Evolutionary conservation across 2,797 vertebrate species (phyloP).

Genomic region (Sitta carolinensis): DNA sequence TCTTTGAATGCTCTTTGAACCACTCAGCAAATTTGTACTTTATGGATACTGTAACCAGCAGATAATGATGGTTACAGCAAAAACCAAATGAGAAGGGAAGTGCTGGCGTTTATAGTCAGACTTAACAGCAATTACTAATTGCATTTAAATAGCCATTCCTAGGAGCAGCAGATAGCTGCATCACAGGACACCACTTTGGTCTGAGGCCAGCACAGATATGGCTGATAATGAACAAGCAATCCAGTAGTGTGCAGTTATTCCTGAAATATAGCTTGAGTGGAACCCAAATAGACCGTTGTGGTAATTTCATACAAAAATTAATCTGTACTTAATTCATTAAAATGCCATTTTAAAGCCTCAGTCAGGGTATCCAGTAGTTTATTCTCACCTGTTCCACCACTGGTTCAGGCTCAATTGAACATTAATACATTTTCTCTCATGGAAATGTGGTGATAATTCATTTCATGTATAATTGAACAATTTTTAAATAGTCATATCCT

Average conservation of each 20-base stretch:
- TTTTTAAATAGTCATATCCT: conserved; percentile 54
- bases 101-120: neutral
- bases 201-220: neutral
- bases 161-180: neutral
- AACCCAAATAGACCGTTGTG: conserved; percentile 47
- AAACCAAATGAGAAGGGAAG: neutral
- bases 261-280: conserved; percentile 58
- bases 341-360: conserved; percentile 54
- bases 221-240: conserved; percentile 17
- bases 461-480: conserved; percentile 67
- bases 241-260: neutral
- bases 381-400: conserved; percentile 70
- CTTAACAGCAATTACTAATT: conserved; percentile 59
- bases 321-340: conserved; percentile 71
- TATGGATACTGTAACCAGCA: neutral
- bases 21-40: neutral
- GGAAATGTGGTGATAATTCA: conserved; percentile 64
- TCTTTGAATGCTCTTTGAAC: neutral
- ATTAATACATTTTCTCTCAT: conserved; percentile 57
- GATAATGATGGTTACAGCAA: conserved; percentile 27
- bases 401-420: conserved; percentile 68
- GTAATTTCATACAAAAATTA: conserved; percentile 62
- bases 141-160: conserved; percentile 18
- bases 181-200: neutral
- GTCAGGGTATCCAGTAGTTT: conserved; percentile 57